Percentiles rank a stretch among this genome's conserved stretches.
These are phyloP conservation scores for Ciconia stormi DNA, from an alignment of 2,113 vertebrate genomes.

Conservation along the genomic window DNA sequence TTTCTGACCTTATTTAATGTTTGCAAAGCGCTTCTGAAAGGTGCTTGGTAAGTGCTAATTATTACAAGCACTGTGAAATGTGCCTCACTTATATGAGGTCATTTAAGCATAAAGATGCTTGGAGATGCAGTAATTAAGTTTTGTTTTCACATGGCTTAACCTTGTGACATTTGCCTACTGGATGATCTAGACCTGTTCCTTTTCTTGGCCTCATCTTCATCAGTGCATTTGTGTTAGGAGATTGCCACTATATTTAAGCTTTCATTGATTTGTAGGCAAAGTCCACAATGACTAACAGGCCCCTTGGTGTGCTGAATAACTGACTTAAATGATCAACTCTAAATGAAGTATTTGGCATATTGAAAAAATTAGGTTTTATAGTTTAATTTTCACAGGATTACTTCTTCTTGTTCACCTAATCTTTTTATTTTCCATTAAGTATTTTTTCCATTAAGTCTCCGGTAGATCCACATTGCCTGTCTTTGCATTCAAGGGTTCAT, in stretches of 20 bases:
- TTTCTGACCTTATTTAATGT: constrained; percentile 1
- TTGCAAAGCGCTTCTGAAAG: constrained; percentile 11
- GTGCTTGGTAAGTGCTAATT: constrained; percentile 5
- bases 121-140: not conserved
- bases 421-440: not conserved
- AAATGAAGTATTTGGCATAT: not conserved
- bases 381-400: not conserved
- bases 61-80: not conserved
- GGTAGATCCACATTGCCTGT: not conserved
- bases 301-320: not conserved
- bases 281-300: not conserved
- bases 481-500: not conserved
- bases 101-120: not conserved
- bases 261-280: not conserved
- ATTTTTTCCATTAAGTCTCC: not conserved
- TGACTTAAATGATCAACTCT: not conserved
- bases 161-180: not conserved
- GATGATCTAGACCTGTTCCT: not conserved
- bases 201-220: not conserved
- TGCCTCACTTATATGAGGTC: not conserved
- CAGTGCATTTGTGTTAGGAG: not conserved
- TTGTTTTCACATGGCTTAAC: constrained; percentile 14
- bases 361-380: not conserved
- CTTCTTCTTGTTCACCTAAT: not conserved
- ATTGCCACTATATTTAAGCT: not conserved